These are phyloP conservation scores for Spatulosminthurus flaviceps DNA, from an alignment of 2,888 invertebrate species.

Conservation along the genomic window DNA sequence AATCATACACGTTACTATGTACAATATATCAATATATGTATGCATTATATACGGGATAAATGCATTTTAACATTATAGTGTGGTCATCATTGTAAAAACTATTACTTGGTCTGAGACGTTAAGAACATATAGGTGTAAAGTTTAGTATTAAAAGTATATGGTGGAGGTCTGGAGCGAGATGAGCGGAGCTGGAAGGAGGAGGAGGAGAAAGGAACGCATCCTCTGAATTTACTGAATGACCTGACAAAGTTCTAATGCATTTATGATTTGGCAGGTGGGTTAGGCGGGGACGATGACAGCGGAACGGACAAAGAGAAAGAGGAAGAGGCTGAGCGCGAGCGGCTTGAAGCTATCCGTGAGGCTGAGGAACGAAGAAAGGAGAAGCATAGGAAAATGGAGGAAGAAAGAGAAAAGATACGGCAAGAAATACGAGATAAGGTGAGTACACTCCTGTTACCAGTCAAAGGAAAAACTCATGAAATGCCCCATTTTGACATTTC, in stretches of 20 bases:
- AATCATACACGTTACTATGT: too few relatives aligned
- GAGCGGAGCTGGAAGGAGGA: too few relatives aligned
- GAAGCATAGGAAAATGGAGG: conserved; percentile 99
- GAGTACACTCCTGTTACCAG: conserved; percentile 58
- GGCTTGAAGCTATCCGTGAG: conserved; percentile 96
- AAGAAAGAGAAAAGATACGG: conserved; percentile 98
- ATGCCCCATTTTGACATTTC: conserved; percentile 33
- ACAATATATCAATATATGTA: too few relatives aligned
- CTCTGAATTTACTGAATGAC: too few relatives aligned
- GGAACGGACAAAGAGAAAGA: conserved; percentile 97
- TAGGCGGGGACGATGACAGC: conserved; percentile 78
- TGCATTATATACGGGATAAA: too few relatives aligned
- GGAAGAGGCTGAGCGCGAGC: conserved; percentile 97
- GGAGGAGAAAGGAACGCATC: too few relatives aligned
- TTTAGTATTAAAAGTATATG: too few relatives aligned
- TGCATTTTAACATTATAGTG: too few relatives aligned
- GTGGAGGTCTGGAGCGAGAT: too few relatives aligned
- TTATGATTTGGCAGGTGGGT: conserved; percentile 71
- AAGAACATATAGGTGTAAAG: too few relatives aligned
- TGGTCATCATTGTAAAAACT: too few relatives aligned
- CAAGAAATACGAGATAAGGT: conserved; percentile 99
- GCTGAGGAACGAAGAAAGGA: conserved; percentile 98
- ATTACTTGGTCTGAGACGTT: too few relatives aligned
- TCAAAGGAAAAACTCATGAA: conserved; percentile 25
- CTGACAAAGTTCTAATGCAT: conserved; percentile 6